A percentile compares a stretch with the other conserved stretches of the same genome.
These are phyloP conservation scores for Sebastes flavidus DNA, from an alignment of 2,797 vertebrate genomes.

Conservation along the genomic window DNA sequence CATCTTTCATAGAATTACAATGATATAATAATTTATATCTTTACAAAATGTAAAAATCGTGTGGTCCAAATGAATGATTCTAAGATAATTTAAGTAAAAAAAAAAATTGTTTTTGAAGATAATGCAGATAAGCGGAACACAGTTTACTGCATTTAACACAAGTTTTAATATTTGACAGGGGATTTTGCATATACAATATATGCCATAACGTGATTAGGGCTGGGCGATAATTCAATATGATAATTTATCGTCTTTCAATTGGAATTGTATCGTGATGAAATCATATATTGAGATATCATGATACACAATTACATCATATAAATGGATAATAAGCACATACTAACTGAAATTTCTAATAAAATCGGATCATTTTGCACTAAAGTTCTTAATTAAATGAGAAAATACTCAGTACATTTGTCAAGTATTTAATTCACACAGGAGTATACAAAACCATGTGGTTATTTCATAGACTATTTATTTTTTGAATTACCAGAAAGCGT, in stretches of 20 bases:
- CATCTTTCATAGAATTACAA: background rate
- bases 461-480: background rate
- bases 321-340: background rate
- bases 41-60: background rate
- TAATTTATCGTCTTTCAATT: background rate
- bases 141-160: background rate
- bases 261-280: background rate
- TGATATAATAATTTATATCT: background rate
- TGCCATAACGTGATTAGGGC: background rate
- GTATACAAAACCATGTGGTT: background rate
- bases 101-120: background rate
- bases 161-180: background rate
- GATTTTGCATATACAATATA: background rate
- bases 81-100: background rate
- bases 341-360: too few species aligned
- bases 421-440: too few species aligned
- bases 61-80: background rate
- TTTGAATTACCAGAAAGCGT: background rate
- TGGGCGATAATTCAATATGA: background rate
- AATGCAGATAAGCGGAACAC: background rate
- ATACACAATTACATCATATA: background rate
- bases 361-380: too few species aligned
- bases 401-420: too few species aligned
- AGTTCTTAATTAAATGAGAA: too few species aligned
- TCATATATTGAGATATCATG: background rate